Percentiles rank a stretch among this genome's conserved stretches.
Conservation (phyloP, 2,888 invertebrate genomes). For the Ectemnius continuus region DNA sequence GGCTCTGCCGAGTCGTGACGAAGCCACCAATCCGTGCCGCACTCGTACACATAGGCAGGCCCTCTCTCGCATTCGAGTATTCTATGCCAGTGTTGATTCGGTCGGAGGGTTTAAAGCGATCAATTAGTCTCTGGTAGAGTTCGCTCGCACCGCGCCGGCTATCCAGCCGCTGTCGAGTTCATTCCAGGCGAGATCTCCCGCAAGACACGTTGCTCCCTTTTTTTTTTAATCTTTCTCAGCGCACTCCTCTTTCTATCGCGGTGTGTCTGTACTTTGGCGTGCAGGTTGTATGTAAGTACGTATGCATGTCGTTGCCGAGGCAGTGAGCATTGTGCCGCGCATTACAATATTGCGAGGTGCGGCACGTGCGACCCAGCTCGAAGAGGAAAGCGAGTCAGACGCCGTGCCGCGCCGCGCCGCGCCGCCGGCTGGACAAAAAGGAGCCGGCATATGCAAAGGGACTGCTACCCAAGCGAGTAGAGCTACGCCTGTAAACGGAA, state of each 20-base stretch:
- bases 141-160: slow-evolving; percentile 17
- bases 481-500: slow-evolving; percentile 49
- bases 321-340: slow-evolving; percentile 56
- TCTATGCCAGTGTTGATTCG: too few relatives aligned
- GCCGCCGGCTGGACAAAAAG: slow-evolving; percentile 17
- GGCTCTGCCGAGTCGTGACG: neutral
- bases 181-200: slow-evolving; percentile 44
- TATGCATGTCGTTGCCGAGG: slow-evolving; percentile 44
- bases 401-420: too few relatives aligned
- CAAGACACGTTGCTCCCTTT: slow-evolving; percentile 52
- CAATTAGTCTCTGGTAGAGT: slow-evolving; percentile 41
- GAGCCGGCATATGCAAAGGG: slow-evolving; percentile 22
- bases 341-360: slow-evolving; percentile 66
- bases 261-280: slow-evolving; percentile 2
- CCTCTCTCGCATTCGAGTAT: neutral
- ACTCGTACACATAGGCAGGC: neutral
- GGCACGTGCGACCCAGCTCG: slow-evolving; percentile 23
- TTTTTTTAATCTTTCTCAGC: slow-evolving; percentile 47
- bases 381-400: slow-evolving; percentile 15
- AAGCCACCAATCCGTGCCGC: slow-evolving; percentile 31
- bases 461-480: neutral
- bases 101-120: slow-evolving; percentile 9
- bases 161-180: slow-evolving; percentile 13
- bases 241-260: slow-evolving; percentile 49
- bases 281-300: too few relatives aligned